Conservation (phyloP, 64 coral and sea anemone genomes). For the Hydrozoanthus tunicans region DNA sequence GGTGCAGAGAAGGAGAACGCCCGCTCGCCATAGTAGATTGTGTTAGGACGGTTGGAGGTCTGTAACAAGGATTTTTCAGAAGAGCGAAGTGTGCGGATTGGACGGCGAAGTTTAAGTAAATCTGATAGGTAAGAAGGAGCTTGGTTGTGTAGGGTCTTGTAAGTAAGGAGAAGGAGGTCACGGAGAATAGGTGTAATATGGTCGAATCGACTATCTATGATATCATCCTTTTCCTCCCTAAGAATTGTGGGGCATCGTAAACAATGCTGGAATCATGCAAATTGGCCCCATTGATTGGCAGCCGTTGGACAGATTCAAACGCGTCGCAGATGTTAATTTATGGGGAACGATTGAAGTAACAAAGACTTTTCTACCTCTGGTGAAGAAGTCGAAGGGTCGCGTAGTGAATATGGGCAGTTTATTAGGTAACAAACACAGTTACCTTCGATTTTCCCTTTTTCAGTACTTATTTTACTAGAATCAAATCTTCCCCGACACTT, state of each 20-base stretch:
- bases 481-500: background rate
- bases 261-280: conserved; percentile 25
- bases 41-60: no score
- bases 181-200: no score
- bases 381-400: conserved; percentile 13
- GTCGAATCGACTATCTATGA: background rate
- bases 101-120: no score
- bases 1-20: no score
- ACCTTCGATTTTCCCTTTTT: background rate
- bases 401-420: conserved; percentile 20
- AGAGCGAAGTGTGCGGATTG: no score
- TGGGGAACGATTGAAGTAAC: conserved; percentile 28
- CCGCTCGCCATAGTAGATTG: no score
- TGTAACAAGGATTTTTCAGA: no score
- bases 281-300: conserved; percentile 7
- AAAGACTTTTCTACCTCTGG: conserved; percentile 21
- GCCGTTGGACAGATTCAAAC: conserved; percentile 29
- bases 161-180: no score
- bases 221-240: background rate
- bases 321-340: conserved; percentile 6
- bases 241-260: conserved; percentile 14
- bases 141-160: no score
- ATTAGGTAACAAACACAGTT: background rate
- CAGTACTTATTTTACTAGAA: background rate
- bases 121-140: no score